Evolutionary conservation across 2,113 vertebrate genomes (phyloP).

Genomic region (Paedocypris sp.): DNA sequence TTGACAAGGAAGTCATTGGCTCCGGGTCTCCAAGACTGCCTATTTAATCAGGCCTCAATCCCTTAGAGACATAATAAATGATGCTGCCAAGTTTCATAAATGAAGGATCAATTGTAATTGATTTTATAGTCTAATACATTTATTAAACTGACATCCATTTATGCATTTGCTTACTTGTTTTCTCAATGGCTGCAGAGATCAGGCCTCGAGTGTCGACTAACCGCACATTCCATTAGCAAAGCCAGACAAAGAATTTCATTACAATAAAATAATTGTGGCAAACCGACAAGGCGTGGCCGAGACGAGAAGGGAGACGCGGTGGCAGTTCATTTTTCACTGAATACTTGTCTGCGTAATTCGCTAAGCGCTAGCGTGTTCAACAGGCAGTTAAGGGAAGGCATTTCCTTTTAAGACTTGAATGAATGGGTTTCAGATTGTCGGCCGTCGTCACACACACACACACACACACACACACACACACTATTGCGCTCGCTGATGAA

Average conservation of each 20-base stretch:
- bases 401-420: constrained; percentile 47
- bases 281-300: constrained; percentile 16
- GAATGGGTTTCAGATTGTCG: constrained; percentile 45
- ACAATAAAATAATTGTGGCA: constrained; percentile 42
- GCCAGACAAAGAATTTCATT: constrained; percentile 40
- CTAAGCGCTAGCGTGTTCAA: constrained; percentile 39
- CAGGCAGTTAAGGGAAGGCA: constrained; percentile 39
- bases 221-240: constrained; percentile 36
- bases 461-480: no score
- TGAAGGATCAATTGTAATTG: constrained; percentile 66
- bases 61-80: constrained; percentile 61
- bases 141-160: constrained; percentile 66
- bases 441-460: constrained; percentile 32
- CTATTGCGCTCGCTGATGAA: constrained; percentile 37
- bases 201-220: constrained; percentile 21
- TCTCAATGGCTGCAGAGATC: constrained; percentile 36
- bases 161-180: constrained; percentile 54
- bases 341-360: constrained; percentile 39
- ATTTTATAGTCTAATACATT: constrained; percentile 65
- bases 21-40: constrained; percentile 23
- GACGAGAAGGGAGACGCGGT: background rate
- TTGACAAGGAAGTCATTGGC: constrained; percentile 46
- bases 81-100: constrained; percentile 64
- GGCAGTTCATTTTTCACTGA: constrained; percentile 36
- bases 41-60: constrained; percentile 59